Conservation (phyloP, 1,140 invertebrate species). For the Drosophila tsacasi region DNA sequence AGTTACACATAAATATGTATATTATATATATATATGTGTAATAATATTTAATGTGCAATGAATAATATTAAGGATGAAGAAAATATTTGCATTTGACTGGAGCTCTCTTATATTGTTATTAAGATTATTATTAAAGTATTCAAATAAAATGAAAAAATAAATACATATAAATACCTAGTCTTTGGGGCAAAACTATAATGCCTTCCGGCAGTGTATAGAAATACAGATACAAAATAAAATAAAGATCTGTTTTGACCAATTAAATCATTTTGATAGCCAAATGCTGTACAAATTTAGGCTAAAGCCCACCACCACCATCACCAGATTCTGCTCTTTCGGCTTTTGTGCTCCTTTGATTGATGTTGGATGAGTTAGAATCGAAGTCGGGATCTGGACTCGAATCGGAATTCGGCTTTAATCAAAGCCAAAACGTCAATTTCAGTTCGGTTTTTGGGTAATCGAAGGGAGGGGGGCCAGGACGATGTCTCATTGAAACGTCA, state of each 20-base stretch:
- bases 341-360: conserved; percentile 62
- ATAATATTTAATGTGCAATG: neutral
- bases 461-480: conserved; percentile 5
- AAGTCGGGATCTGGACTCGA: conserved; percentile 10
- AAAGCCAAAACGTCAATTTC: conserved; percentile 71
- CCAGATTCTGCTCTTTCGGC: neutral
- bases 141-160: neutral
- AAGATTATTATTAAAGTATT: too few relatives aligned
- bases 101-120: too few relatives aligned
- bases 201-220: neutral
- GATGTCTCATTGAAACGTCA: conserved; percentile 71
- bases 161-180: neutral
- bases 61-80: neutral
- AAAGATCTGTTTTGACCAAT: conserved; percentile 52
- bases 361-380: conserved; percentile 29
- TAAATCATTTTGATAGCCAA: conserved; percentile 81
- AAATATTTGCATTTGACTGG: neutral
- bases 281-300: conserved; percentile 64
- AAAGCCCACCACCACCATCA: neutral
- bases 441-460: conserved; percentile 37
- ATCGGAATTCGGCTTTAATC: conserved; percentile 54
- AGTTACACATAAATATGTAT: neutral
- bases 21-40: neutral
- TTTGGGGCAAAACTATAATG: neutral
- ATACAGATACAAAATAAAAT: neutral